Evolutionary conservation across 2,888 invertebrate species (phyloP), one percentile per base, ranked within the genome.

Genomic region (Oligia latruncula): DNA sequence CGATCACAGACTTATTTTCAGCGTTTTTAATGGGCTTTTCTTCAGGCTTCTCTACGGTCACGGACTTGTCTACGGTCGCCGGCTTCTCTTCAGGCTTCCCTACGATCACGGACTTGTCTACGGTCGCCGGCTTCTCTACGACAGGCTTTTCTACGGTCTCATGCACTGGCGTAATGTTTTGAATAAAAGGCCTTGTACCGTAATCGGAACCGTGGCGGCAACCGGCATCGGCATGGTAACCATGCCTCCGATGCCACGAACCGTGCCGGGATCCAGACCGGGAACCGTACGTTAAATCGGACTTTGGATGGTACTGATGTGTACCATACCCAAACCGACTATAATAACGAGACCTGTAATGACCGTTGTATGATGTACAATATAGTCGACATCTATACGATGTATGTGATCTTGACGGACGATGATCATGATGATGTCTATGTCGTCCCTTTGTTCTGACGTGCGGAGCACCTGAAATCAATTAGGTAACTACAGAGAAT

Each of bases 391-490:
- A 13, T 46, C 40, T 49, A 55, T 58, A 29, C 17, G 40, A 9
- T 64, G 43, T 13, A 20, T 15, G 11, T 55, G 5, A 3, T 40
- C 62, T 65, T 29, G 46, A 29, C 29, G 46, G 23, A 15, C 23
- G 64, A 52, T 11, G 13, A 20, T 23, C 9, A 58, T 79, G 46
- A 9, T 43, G 40, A 49, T 74, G 65, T 40, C 58, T 74, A 52
- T 60, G 49, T 4, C 40, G 6, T 29, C 4, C 15, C 17, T 2
- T 4, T 17, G 11, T 65, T 43, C 15, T 35, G 5, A 5, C 0
- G 23, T 40, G 17, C 29, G 80, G 75, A 35, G 80, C 82, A 80
- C 80, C 80, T 80, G 82, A 82, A 80, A 80, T 60, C 8, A 82
- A 75, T 66, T 49, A 13, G 20, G 17, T 46, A 46, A 13, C 20